These are phyloP conservation scores for Entelurus aequoreus DNA, from an alignment of 2,113 vertebrate genomes.

Conservation along the genomic window DNA sequence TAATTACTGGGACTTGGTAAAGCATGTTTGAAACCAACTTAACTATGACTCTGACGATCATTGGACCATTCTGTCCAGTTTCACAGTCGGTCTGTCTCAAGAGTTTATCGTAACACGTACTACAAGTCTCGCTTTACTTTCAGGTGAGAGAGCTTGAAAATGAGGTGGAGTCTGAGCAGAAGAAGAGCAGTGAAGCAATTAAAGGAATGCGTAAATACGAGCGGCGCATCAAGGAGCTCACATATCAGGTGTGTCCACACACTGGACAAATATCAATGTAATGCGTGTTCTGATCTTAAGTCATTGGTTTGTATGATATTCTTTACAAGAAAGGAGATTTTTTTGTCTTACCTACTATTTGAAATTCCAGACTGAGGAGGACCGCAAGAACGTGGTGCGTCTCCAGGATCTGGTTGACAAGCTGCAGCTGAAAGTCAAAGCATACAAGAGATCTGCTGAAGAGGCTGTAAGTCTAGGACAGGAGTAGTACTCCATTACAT, in stretches of 20 bases:
- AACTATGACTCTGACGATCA: not conserved
- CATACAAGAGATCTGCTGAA: constrained; percentile 77
- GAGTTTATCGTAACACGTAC: not conserved
- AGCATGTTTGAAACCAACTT: too few species aligned
- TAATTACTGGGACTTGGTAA: too few species aligned
- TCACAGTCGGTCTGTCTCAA: not conserved
- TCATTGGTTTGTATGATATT: too few species aligned
- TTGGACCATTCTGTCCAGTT: not conserved
- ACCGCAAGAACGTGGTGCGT: constrained; percentile 76
- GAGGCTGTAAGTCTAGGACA: constrained; percentile 59
- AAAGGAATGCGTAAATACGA: constrained; percentile 65
- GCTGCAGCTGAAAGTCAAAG: constrained; percentile 72
- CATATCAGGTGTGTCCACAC: constrained; percentile 49
- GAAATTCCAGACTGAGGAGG: constrained; percentile 67
- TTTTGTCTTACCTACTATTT: not conserved
- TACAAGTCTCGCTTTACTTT: not conserved
- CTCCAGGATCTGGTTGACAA: constrained; percentile 82
- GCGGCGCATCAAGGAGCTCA: constrained; percentile 60
- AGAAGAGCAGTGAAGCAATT: constrained; percentile 44
- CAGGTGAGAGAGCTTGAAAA: constrained; percentile 59
- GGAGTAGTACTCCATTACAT: too few species aligned
- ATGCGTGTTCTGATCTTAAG: not conserved
- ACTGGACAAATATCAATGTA: not conserved
- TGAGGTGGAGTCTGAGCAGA: constrained; percentile 59
- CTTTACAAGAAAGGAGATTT: too few species aligned